These are phyloP conservation scores for Cyprinodon diabolis DNA, from an alignment of 2,797 vertebrate genomes.

Conservation along the genomic window DNA sequence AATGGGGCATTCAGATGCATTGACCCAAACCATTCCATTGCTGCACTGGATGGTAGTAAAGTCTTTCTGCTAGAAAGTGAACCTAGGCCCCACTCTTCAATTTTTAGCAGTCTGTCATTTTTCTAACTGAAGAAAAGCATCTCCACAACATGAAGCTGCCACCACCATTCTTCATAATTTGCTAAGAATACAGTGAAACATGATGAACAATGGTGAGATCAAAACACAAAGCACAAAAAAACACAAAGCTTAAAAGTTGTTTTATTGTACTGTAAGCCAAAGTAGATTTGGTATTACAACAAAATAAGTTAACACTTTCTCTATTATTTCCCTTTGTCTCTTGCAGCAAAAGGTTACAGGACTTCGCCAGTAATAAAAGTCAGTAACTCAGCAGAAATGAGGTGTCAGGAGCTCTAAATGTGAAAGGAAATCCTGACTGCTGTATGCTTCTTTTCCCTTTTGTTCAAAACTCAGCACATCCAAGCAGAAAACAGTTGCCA, in stretches of 20 bases:
- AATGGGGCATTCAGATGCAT: background rate
- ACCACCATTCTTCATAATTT: too few species aligned
- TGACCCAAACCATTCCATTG: background rate
- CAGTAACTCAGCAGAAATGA: conserved; percentile 19
- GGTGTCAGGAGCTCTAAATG: conserved; percentile 33
- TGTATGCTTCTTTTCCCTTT: background rate
- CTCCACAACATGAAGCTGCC: too few species aligned
- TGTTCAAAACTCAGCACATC: conserved; percentile 44
- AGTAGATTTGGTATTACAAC: background rate
- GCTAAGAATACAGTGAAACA: background rate
- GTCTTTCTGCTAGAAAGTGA: background rate
- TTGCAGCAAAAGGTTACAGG: background rate
- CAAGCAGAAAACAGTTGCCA: conserved; percentile 41
- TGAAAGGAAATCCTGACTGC: conserved; percentile 58
- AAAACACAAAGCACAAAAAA: background rate
- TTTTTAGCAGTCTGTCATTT: too few species aligned
- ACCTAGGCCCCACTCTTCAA: too few species aligned
- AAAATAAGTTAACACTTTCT: background rate
- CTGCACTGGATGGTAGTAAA: background rate
- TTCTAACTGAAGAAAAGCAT: too few species aligned
- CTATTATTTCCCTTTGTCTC: background rate
- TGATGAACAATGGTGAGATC: background rate
- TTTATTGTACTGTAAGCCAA: background rate
- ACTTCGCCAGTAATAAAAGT: conserved; percentile 14
- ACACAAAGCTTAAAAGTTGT: background rate